These are phyloP conservation scores for Dipodomys merriami DNA, from an alignment of 2,113 vertebrate genomes.

Conservation along the genomic window DNA sequence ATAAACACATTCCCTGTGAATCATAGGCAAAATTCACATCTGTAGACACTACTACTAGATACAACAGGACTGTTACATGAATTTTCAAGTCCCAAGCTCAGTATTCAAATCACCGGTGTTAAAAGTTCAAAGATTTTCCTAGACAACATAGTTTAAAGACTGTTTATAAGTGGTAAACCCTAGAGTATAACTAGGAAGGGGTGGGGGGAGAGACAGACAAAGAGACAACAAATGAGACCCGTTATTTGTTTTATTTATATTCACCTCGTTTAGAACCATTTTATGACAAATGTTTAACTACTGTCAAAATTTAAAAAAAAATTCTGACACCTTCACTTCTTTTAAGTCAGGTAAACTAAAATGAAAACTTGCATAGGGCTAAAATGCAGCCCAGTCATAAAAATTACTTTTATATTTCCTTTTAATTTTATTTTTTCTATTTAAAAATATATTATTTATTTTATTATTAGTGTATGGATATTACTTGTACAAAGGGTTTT, in stretches of 20 bases:
- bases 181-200: neutral
- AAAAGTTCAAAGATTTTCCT: constrained; percentile 39
- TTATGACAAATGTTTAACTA: constrained; percentile 18
- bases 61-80: neutral
- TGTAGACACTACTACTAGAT: constrained; percentile 56
- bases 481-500: too few relatives aligned
- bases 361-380: neutral
- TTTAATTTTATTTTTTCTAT: neutral
- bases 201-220: accelerated
- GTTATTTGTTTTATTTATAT: neutral
- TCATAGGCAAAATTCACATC: constrained; percentile 30
- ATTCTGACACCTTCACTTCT: neutral
- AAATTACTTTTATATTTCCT: neutral
- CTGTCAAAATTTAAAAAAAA: constrained; percentile 34
- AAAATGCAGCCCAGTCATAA: neutral
- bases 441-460: too few relatives aligned
- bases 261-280: constrained; percentile 18
- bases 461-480: too few relatives aligned
- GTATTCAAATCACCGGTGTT: constrained; percentile 3
- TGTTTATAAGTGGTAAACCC: neutral
- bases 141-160: neutral
- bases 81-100: neutral
- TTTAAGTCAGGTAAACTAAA: neutral
- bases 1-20: constrained; percentile 71
- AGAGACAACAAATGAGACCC: neutral